phyloP scores from a whole-genome alignment of 2,113 vertebrate species.

The Paradoxurus hermaphroditus region DNA sequence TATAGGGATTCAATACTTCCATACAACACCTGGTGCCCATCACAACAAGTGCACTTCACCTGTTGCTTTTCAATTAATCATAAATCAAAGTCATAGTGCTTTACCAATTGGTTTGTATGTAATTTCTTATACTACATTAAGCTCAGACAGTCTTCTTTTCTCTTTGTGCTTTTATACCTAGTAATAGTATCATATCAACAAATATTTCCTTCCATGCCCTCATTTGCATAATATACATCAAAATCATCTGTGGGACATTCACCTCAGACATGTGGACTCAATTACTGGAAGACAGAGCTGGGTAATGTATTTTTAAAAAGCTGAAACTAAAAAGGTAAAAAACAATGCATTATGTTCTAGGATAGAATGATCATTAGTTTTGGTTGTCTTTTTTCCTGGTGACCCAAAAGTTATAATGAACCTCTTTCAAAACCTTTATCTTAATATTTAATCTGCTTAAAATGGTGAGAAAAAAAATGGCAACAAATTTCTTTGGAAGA shows the following conservation, averaged over 20 bases:
- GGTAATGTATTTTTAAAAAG: not conserved
- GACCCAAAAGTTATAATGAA: not conserved
- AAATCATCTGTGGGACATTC: not conserved
- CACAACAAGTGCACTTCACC: not conserved
- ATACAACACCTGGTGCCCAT: too few species aligned
- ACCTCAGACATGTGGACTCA: not conserved
- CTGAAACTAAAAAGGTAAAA: not conserved
- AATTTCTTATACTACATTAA: constrained; percentile 40
- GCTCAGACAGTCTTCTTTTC: not conserved
- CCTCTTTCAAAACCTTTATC: not conserved
- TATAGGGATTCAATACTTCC: not conserved
- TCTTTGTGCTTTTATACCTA: constrained; percentile 32
- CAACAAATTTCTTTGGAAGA: not conserved
- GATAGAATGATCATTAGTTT: not conserved
- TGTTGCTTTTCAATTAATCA: not conserved
- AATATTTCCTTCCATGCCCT: not conserved
- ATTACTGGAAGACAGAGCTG: not conserved
- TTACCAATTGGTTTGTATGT: constrained; percentile 8
- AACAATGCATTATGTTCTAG: not conserved
- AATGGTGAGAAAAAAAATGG: not conserved
- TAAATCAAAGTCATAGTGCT: constrained; percentile 3
- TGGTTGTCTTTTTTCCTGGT: not conserved
- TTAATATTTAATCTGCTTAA: constrained; percentile 23
- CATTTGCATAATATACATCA: not conserved
- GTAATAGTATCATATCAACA: not conserved